These are phyloP conservation scores for Polymixis flavicincta DNA, from an alignment of 2,888 invertebrate genomes.

Conservation along the genomic window DNA sequence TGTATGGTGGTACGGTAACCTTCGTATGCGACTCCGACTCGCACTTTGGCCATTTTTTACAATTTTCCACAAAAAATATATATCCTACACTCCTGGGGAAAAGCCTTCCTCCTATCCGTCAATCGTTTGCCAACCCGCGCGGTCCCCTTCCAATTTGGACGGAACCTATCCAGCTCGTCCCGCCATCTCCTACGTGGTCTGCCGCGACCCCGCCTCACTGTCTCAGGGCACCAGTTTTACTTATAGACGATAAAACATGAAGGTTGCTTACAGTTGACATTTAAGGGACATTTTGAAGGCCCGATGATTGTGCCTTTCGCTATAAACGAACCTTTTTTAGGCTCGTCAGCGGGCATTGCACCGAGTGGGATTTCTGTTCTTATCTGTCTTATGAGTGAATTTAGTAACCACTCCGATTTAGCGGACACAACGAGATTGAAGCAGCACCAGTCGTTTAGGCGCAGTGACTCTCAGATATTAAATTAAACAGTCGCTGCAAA, in stretches of 20 bases:
- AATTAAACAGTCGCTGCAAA: conserved; percentile 13
- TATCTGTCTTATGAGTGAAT: not conserved
- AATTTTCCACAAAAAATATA: too few relatives aligned
- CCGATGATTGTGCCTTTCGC: not conserved
- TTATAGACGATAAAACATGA: not conserved
- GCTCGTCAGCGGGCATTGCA: not conserved
- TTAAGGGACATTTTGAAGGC: not conserved
- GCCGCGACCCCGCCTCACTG: too few relatives aligned
- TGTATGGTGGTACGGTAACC: too few relatives aligned
- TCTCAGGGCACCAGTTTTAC: too few relatives aligned
- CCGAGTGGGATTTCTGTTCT: conserved; percentile 10
- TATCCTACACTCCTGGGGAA: too few relatives aligned
- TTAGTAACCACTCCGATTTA: conserved; percentile 23
- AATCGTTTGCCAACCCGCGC: too few relatives aligned
- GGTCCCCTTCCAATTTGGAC: too few relatives aligned
- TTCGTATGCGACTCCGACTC: too few relatives aligned
- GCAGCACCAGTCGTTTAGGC: conserved; percentile 18
- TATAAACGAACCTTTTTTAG: not conserved
- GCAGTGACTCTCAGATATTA: conserved; percentile 2
- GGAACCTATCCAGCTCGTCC: too few relatives aligned
- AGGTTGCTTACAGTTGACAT: not conserved
- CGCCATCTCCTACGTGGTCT: too few relatives aligned
- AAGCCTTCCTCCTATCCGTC: too few relatives aligned
- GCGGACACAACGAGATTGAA: conserved; percentile 47
- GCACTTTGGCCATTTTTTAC: too few relatives aligned